Base-by-base conservation (phyloP, 1,140 invertebrate species). In the Lordiphosa stackelbergi region DNA sequence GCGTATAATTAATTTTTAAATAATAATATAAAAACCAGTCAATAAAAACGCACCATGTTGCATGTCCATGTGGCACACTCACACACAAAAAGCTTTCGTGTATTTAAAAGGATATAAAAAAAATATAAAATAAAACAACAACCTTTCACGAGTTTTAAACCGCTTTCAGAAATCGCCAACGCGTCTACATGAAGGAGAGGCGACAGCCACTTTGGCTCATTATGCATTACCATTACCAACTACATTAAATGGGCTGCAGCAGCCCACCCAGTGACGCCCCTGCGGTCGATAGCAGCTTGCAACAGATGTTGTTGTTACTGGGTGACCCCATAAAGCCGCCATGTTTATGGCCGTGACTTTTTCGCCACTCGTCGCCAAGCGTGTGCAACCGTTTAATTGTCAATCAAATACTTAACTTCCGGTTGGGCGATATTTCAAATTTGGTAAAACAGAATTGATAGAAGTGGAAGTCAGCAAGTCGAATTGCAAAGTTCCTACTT, bases 1-100 rank as follows among this genome's bases (percentile, higher is more conserved):
- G 75, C 75, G 56, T 71, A 58, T 79, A 79, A 79, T 79, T 79
- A 81, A 79, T 79, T 79, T 79, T 79, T 74, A 74, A 79, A 79
- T 74, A 74, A 74, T 74, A 73, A 73, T 79, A 79, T 69, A 69
- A 70, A 79, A 74, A 46, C 66, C 66, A 63, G 52, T 63, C 55
- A 53, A 73, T 73, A 71, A 71, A 59, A 47, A 63, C 31, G 24
- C 42, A 55, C 8, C 41, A 55, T 38, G 16, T 45, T 55, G 53
- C 53, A 43, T 8, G 19, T 19, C 55, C 53, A 59, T 31, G 28
- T 31, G 28, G 28, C 31, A 42, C 42, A 24, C 5, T 11, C 24
- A 5, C 11, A 19, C 13, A 34, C 10, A 53, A 24, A 24, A 24
- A 24, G 22, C 22, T 24, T 24, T 24, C 22, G 22, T 24, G 22